Conservation (phyloP, 2,888 invertebrate species). For the Homarus gammarus region DNA sequence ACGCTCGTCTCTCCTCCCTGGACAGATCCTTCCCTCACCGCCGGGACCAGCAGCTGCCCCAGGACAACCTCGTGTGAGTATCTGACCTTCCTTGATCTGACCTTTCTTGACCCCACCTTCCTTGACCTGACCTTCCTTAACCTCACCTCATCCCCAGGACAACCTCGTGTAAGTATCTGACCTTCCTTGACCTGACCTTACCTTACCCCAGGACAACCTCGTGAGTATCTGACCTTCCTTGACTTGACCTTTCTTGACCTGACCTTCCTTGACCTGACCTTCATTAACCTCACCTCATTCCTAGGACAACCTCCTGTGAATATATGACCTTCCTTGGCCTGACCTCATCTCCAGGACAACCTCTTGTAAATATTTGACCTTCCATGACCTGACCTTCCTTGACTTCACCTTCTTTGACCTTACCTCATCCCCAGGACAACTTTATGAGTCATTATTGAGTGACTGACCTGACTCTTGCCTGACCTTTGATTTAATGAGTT, state of each 20-base stretch:
- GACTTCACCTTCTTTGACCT: background rate
- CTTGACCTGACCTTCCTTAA: too few species aligned
- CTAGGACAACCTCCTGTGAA: too few species aligned
- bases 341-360: background rate
- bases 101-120: background rate
- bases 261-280: background rate
- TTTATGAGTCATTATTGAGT: too few species aligned
- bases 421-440: too few species aligned
- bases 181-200: background rate
- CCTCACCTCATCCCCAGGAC: background rate
- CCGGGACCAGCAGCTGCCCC: background rate
- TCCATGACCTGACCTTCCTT: too few species aligned
- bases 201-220: too few species aligned
- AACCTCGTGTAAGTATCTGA: too few species aligned
- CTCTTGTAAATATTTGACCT: too few species aligned
- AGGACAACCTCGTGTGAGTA: constrained; percentile 9
- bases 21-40: background rate
- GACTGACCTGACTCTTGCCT: background rate
- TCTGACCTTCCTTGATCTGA: background rate
- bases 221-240: too few species aligned
- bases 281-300: background rate
- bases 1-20: background rate
- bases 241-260: too few species aligned
- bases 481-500: too few species aligned
- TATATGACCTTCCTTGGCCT: background rate